Conservation (phyloP, 2,113 vertebrate species). For the Ranitomeya variabilis region DNA sequence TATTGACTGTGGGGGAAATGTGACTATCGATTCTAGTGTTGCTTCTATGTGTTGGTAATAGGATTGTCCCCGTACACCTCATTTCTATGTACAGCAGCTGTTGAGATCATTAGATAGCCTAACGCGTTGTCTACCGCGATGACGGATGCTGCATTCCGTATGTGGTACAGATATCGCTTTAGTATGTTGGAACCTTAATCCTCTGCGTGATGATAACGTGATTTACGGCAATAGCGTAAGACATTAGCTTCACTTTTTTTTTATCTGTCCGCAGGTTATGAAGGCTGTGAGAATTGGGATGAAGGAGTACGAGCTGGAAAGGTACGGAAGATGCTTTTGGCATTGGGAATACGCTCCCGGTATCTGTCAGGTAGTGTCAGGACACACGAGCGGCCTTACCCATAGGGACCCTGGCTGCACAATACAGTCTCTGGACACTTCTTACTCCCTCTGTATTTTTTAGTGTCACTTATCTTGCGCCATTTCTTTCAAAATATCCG, state of each 20-base stretch:
- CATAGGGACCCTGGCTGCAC: not conserved
- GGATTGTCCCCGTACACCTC: constrained; percentile 17
- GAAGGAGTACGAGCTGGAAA: constrained; percentile 80
- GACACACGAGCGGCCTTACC: not conserved
- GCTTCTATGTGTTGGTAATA: constrained; percentile 26
- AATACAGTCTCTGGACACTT: not conserved
- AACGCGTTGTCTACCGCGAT: not conserved
- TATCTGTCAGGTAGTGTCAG: not conserved
- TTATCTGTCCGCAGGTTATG: constrained; percentile 77
- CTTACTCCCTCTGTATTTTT: too few relatives aligned
- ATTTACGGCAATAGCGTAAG: not conserved
- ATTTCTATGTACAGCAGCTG: constrained; percentile 37
- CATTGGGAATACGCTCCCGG: not conserved
- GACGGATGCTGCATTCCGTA: not conserved
- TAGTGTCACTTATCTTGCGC: too few relatives aligned
- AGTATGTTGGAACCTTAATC: not conserved
- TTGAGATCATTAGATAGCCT: constrained; percentile 18
- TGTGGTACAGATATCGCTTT: not conserved
- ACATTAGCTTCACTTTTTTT: constrained; percentile 46
- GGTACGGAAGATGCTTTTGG: constrained; percentile 63
- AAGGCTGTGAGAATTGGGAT: constrained; percentile 77
- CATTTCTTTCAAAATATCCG: too few relatives aligned
- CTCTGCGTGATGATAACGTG: not conserved
- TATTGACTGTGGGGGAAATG: constrained; percentile 39
- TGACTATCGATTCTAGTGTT: constrained; percentile 28